These are phyloP conservation scores for Chrysaora quinquecirrha DNA, from an alignment of 30 jellyfish, hydroid and myxozoan genomes.

Conservation along the genomic window DNA sequence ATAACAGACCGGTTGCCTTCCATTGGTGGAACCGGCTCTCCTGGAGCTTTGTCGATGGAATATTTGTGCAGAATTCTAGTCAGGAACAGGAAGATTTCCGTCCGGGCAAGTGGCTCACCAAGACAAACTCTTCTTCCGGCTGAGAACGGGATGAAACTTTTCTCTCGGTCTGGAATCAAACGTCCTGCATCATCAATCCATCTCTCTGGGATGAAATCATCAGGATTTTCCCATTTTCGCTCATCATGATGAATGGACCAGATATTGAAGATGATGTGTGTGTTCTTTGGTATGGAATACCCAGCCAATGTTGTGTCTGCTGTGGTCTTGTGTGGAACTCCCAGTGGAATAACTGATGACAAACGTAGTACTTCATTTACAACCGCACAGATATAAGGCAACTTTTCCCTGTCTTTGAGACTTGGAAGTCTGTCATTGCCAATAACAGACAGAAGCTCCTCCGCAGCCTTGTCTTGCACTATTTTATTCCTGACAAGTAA, in stretches of 20 bases:
- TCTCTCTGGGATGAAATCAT: slow-evolving; percentile 75
- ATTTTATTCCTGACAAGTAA: slow-evolving; percentile 59
- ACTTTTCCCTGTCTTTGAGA: slow-evolving; percentile 44
- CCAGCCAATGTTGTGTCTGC: slow-evolving; percentile 61
- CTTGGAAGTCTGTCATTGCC: slow-evolving; percentile 59
- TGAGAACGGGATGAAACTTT: slow-evolving; percentile 79
- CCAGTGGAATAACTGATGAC: slow-evolving; percentile 77
- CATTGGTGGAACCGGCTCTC: slow-evolving; percentile 47
- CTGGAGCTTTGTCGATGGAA: slow-evolving; percentile 47
- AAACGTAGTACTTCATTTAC: slow-evolving; percentile 68
- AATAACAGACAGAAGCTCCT: slow-evolving; percentile 49
- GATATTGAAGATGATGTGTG: slow-evolving; percentile 63
- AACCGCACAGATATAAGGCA: slow-evolving; percentile 67
- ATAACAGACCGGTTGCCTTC: slow-evolving; percentile 51
- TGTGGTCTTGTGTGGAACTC: slow-evolving; percentile 82
- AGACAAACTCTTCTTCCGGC: slow-evolving; percentile 87
- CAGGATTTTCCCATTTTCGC: slow-evolving; percentile 78
- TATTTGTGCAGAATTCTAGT: slow-evolving; percentile 54
- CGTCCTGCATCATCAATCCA: slow-evolving; percentile 75
- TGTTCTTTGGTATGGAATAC: slow-evolving; percentile 57
- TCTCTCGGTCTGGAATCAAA: slow-evolving; percentile 32
- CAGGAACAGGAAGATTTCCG: slow-evolving; percentile 59
- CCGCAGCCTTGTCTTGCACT: slow-evolving; percentile 68
- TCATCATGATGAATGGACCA: slow-evolving; percentile 82
- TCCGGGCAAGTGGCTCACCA: slow-evolving; percentile 76